Conservation (phyloP, 1,140 invertebrate genomes). For the Hesperophylax magnus region DNA sequence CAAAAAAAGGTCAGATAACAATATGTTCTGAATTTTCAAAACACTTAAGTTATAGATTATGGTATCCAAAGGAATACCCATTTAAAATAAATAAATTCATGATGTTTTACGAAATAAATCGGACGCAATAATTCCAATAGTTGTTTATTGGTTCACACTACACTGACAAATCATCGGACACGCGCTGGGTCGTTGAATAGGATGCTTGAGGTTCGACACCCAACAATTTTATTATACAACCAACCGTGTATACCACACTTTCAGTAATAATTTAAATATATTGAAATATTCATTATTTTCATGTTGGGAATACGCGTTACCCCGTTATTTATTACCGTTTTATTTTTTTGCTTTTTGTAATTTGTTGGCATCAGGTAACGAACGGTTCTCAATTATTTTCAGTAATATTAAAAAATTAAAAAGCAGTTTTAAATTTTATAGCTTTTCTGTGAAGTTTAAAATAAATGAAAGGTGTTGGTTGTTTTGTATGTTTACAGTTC, state of each 20-base stretch:
- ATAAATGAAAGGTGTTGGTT: too few species aligned
- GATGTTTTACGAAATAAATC: too few species aligned
- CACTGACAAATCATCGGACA: conserved; percentile 34
- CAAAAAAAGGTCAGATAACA: too few species aligned
- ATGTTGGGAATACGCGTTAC: conserved; percentile 39
- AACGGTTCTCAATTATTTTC: background rate
- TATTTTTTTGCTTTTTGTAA: conserved; percentile 1
- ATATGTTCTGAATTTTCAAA: too few species aligned
- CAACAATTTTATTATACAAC: background rate
- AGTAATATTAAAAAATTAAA: background rate
- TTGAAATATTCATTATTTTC: conserved; percentile 47
- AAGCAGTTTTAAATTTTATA: too few species aligned
- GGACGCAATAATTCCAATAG: too few species aligned
- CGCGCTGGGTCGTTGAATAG: background rate
- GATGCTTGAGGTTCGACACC: background rate
- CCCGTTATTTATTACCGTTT: conserved; percentile 41
- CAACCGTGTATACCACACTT: background rate
- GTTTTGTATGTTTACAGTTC: too few species aligned
- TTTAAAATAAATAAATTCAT: too few species aligned
- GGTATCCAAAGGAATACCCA: too few species aligned
- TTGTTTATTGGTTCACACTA: conserved; percentile 19
- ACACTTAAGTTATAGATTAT: too few species aligned
- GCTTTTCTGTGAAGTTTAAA: too few species aligned
- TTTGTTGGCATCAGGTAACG: conserved; percentile 4
- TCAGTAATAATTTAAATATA: conserved; percentile 22